phyloP scores from a whole-genome alignment of 2,797 vertebrate species.

The Spondyliosoma cantharus region DNA sequence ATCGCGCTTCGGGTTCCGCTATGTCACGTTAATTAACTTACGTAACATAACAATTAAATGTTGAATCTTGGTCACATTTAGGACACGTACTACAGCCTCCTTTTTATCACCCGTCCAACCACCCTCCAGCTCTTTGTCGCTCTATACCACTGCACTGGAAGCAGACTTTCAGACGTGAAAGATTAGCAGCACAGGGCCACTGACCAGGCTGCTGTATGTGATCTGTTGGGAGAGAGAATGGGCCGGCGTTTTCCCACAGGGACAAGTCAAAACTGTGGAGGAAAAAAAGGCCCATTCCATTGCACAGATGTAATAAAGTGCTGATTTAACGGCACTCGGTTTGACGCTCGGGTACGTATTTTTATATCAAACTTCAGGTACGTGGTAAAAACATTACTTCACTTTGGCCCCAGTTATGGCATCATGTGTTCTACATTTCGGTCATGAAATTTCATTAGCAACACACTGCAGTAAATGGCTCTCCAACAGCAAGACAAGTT shows the following conservation, averaged over 20 bases:
- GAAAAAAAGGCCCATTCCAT: neutral
- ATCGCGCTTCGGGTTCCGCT: neutral
- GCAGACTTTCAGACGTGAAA: no score
- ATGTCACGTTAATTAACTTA: no score
- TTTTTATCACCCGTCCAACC: no score
- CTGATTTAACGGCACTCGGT: neutral
- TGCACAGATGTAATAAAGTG: neutral
- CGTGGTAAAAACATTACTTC: neutral
- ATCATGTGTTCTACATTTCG: neutral
- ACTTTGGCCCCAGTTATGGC: neutral
- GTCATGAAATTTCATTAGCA: constrained; percentile 37
- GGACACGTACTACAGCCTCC: no score
- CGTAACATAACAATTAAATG: no score
- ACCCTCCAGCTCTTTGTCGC: no score
- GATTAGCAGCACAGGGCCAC: no score
- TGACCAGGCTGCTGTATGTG: no score
- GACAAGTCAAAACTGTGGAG: neutral
- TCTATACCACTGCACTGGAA: no score
- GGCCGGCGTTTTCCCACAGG: no score
- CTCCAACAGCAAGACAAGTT: constrained; percentile 22
- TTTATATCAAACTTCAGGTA: neutral
- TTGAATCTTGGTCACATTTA: no score
- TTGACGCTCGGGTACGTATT: neutral
- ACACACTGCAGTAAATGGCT: constrained; percentile 37
- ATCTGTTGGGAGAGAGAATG: no score